phyloP scores from a whole-genome alignment of 2,888 invertebrate genomes.

The Heliconius ethilla region DNA sequence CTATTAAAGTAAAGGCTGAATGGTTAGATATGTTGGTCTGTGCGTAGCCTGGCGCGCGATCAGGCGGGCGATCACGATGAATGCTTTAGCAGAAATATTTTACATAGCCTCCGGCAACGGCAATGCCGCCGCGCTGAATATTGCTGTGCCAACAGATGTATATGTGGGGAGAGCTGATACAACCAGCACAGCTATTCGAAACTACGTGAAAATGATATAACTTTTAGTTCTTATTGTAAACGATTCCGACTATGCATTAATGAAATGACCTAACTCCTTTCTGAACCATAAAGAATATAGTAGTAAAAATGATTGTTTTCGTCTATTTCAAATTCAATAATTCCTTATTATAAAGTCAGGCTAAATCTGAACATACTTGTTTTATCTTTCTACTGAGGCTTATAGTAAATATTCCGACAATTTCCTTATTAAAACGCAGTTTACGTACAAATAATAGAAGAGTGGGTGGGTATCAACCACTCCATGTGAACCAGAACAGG shows the following conservation, averaged over 20 bases:
- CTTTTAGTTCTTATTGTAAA: not conserved
- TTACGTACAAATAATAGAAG: not conserved
- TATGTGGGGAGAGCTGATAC: slow-evolving; percentile 50
- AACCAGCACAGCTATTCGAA: slow-evolving; percentile 27
- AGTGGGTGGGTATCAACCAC: slow-evolving; percentile 53
- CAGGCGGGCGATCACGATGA: slow-evolving; percentile 79
- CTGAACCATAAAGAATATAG: not conserved
- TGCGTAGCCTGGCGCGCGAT: slow-evolving; percentile 71
- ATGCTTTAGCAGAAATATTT: slow-evolving; percentile 82
- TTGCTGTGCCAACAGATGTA: slow-evolving; percentile 77
- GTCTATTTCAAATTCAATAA: not conserved
- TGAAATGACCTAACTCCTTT: not conserved
- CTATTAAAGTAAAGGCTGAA: slow-evolving; percentile 51
- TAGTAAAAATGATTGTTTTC: not conserved
- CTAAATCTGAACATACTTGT: not conserved
- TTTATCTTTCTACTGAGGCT: not conserved
- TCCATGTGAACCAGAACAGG: slow-evolving; percentile 57
- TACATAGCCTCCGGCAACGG: slow-evolving; percentile 76
- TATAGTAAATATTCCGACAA: not conserved
- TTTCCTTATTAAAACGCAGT: not conserved
- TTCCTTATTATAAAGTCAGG: not conserved
- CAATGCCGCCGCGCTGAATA: slow-evolving; percentile 72
- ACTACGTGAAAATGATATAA: not conserved
- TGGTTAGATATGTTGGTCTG: slow-evolving; percentile 55
- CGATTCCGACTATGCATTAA: not conserved